Conservation (phyloP, 1,140 invertebrate species). For the Aphis craccivora region DNA sequence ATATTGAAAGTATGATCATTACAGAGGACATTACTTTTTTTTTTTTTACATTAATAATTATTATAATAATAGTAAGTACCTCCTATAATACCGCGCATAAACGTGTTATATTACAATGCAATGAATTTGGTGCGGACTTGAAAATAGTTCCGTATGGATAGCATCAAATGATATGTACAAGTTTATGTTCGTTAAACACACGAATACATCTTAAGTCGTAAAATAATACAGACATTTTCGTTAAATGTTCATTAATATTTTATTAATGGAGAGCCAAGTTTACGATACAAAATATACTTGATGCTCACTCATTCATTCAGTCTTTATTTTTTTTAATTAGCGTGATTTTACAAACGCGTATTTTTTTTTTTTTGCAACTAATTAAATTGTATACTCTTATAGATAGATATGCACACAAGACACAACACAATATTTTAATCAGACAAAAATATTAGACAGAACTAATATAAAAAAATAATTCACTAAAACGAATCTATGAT, state of each 20-base stretch:
- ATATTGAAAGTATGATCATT: not conserved
- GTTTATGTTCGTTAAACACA: not conserved
- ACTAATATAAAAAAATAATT: constrained; percentile 31
- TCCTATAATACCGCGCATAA: not conserved
- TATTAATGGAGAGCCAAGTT: constrained; percentile 34
- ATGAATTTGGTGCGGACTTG: not conserved
- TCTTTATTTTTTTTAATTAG: constrained; percentile 32
- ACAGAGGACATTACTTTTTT: not conserved
- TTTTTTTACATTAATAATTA: not conserved
- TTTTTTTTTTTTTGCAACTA: not conserved
- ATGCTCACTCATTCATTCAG: constrained; percentile 42
- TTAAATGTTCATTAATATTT: constrained; percentile 8
- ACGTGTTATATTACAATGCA: not conserved
- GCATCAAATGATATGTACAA: constrained; percentile 57
- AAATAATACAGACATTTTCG: not conserved
- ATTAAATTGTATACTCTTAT: not conserved
- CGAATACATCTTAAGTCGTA: not conserved
- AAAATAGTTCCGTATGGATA: constrained; percentile 21
- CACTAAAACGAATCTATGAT: constrained; percentile 29
- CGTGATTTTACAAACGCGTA: constrained; percentile 18
- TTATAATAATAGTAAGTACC: not conserved
- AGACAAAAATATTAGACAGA: not conserved
- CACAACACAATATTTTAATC: constrained; percentile 26
- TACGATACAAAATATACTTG: constrained; percentile 24
- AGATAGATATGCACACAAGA: constrained; percentile 30